Evolutionary conservation across 92 coral and sea anemone species (phyloP), one percentile per base, ranked within the genome.

Genomic region (Diadumene lineata): DNA sequence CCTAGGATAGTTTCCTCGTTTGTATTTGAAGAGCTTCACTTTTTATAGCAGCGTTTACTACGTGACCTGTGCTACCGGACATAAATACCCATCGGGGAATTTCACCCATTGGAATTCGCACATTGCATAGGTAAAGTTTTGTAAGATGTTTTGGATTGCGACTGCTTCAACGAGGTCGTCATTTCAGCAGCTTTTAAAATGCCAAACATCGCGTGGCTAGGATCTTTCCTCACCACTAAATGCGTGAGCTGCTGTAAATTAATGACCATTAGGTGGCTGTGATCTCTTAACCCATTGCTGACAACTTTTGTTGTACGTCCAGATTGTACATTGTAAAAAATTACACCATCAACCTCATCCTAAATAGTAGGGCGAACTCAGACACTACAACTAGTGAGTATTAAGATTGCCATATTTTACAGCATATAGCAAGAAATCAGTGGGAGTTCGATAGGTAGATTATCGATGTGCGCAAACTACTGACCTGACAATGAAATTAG

Each of bases 231-330:
- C 77, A 57, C 77, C 66, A 61, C 63, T 72, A 72, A 72, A 55
- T 72, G 77, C 77, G 77, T 72, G 77, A 43, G n/a, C 50, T 56
- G 50, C 51, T 61, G 77, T 66, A 72, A 72, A 72, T 72, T 72
- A 72, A 72, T 56, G 43, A 72, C 77, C 66, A 72, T 72, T 56
- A 72, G 44, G 66, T 31, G 23, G 43, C 33, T 56, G 23, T 56
- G 77, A 72, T 56, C 63, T 61, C 63, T 72, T 70, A 72, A 72
- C 77, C 77, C 56, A 60, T 56, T 32, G 43, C 66, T 72, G 77
- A 72, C 77, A 72, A 50, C n/a, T 29, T 51, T 28, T n/a, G n/a
- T 43, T 62, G 21, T 62, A 17, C 31, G 29, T 58, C 64, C 64
- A 58, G 31, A 22, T 22, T 32, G 38, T 27, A 60, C 65, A 60